Evolutionary conservation across 2,797 vertebrate species (phyloP), one percentile per base, ranked within the genome.

Genomic region (Etheostoma perlongum): DNA sequence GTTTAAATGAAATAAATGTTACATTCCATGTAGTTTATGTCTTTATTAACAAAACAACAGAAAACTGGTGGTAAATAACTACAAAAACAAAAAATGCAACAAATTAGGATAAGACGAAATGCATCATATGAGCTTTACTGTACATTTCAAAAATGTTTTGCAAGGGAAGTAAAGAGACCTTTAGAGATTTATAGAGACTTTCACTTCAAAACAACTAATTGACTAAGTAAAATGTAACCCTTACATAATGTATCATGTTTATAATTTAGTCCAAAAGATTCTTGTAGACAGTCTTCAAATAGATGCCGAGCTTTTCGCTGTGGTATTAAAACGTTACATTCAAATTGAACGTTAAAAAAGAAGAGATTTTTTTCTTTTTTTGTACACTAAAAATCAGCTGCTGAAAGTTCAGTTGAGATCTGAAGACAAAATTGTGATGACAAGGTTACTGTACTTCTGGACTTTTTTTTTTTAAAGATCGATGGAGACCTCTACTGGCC

Each of bases 401-500:
- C 16, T 55, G 14, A 10, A 57, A 15, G 18, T 19, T 55, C 4
- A 33, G 27, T 21, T 52, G 25, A 57, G 66, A 57, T 42, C 18
- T 30, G 6, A 51, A 54, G 18, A 47, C 13, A 5, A 13, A 49
- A 11, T n/a, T 21, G 46, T 44, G 33, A 59, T 15, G 33, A 58
- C 4, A 9, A 7, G 8, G 36, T 40, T 40, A 11, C 36, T 40
- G 49, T 6, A 12, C 7, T 10, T 15, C 30, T 14, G 5, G 52
- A 49, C 9, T 3, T 55, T 16, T 19, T 47, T 27, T 8, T 47
- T 3, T n/a, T n/a, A n/a, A 30, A 61, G 57, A 23, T 2, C 11
- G 12, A 47, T 47, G 48, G 66, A 59, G 72, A 52, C 77, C 21
- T 2, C 78, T 74, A 33, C 47, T 53, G 66, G 44, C 30, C 19